Percentiles rank a stretch among this genome's conserved stretches.
These are phyloP conservation scores for Myathropa florea DNA, from an alignment of 2,888 invertebrate species.

Conservation along the genomic window DNA sequence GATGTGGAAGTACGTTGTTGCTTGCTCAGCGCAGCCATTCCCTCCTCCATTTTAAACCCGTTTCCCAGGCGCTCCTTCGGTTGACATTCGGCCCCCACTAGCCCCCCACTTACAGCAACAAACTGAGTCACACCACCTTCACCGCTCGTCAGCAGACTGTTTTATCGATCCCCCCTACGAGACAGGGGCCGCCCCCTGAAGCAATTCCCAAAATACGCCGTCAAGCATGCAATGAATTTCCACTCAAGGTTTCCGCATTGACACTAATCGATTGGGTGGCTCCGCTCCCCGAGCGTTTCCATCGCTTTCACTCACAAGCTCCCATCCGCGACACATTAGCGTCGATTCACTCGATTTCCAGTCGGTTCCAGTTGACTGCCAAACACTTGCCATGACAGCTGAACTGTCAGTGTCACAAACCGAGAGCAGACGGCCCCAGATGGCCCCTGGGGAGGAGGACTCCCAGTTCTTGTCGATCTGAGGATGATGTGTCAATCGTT, in stretches of 20 bases:
- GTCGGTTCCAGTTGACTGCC: neutral
- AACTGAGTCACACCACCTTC: neutral
- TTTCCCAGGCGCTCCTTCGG: too few relatives aligned
- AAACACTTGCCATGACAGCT: neutral
- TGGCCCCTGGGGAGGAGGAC: too few relatives aligned
- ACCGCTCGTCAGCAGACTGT: neutral
- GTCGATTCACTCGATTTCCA: conserved; percentile 18
- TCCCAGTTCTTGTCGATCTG: neutral
- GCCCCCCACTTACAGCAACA: too few relatives aligned
- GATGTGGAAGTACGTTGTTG: too few relatives aligned
- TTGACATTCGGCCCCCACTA: too few relatives aligned
- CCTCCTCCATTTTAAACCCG: too few relatives aligned
- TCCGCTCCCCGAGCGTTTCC: neutral
- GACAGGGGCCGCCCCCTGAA: neutral
- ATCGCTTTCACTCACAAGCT: conserved; percentile 6
- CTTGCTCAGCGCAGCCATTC: too few relatives aligned
- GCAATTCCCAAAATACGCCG: neutral
- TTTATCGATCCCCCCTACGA: neutral
- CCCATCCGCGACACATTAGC: conserved; percentile 30
- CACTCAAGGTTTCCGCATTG: conserved; percentile 25
- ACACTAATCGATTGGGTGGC: conserved; percentile 42
- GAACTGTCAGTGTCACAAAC: neutral
- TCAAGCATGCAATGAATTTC: neutral
- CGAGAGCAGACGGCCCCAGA: neutral
- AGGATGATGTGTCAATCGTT: neutral